phyloP scores from a whole-genome alignment of 2,113 vertebrate species.

The Camelus dromedarius region DNA sequence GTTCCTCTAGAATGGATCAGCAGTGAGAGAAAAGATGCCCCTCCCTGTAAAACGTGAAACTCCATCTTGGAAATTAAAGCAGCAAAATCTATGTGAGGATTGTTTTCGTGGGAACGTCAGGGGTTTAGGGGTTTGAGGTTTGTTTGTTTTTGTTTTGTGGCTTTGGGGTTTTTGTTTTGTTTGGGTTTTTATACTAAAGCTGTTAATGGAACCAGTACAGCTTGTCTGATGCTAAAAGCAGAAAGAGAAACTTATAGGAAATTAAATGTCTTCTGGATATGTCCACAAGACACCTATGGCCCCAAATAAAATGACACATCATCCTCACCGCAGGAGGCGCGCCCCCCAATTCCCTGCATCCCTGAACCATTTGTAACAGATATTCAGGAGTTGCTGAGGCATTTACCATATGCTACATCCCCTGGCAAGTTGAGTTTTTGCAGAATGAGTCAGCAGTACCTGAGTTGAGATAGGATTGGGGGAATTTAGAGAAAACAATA shows the following conservation, averaged over 20 bases:
- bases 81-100: conserved; percentile 9
- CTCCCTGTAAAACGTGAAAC: conserved; percentile 48
- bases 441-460: conserved; percentile 66
- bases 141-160: conserved; percentile 32
- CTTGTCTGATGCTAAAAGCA: conserved; percentile 60
- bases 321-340: conserved; percentile 28
- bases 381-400: conserved; percentile 20
- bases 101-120: not conserved
- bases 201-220: conserved; percentile 28
- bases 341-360: conserved; percentile 17
- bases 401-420: conserved; percentile 42
- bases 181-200: conserved; percentile 44
- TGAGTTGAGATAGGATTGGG: conserved; percentile 41
- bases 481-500: conserved; percentile 50
- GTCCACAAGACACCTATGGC: conserved; percentile 24
- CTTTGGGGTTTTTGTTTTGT: conserved; percentile 20
- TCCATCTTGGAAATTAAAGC: conserved; percentile 53
- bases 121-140: not conserved
- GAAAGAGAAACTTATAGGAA: conserved; percentile 54
- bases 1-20: conserved; percentile 62
- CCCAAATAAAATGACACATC: conserved; percentile 59
- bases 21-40: conserved; percentile 46
- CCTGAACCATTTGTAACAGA: conserved; percentile 57
- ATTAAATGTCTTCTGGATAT: conserved; percentile 59
- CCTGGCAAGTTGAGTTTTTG: conserved; percentile 42